Percentiles rank a stretch among this genome's conserved stretches.
phyloP scores from a whole-genome alignment of 2,888 invertebrate species.

The Ditylenchus weischeri region DNA sequence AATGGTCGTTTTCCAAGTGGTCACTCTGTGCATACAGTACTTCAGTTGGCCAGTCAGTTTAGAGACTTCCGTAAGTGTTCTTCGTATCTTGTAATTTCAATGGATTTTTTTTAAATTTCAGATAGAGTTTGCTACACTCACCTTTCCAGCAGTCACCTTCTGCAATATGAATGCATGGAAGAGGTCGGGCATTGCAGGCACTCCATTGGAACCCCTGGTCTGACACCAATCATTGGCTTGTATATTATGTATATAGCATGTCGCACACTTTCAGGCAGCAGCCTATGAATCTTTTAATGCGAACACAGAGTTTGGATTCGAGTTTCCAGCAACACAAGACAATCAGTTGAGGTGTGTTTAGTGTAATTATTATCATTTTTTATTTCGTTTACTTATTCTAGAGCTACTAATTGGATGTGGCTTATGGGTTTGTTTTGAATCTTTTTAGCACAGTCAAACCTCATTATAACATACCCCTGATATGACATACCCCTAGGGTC shows the following conservation, averaged over 20 bases:
- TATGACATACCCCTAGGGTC: too few species aligned
- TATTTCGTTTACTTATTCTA: slow-evolving; percentile 33
- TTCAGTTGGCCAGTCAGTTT: slow-evolving; percentile 7
- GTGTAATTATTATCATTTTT: slow-evolving; percentile 35
- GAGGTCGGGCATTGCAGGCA: slow-evolving; percentile 12
- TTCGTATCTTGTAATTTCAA: neutral
- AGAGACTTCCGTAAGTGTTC: neutral
- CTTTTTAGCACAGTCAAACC: too few species aligned
- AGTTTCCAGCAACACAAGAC: slow-evolving; percentile 35
- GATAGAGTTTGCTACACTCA: slow-evolving; percentile 9
- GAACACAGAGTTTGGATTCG: slow-evolving; percentile 38
- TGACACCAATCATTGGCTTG: slow-evolving; percentile 10
- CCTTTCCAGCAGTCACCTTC: slow-evolving; percentile 10
- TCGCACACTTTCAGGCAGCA: slow-evolving; percentile 31
- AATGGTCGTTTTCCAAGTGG: slow-evolving; percentile 1
- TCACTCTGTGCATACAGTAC: slow-evolving; percentile 12
- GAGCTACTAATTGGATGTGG: slow-evolving; percentile 33
- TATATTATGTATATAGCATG: neutral
- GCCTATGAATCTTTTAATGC: slow-evolving; percentile 36
- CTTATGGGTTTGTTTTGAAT: slow-evolving; percentile 26
- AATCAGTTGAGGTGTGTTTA: slow-evolving; percentile 29
- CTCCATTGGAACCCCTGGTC: slow-evolving; percentile 38
- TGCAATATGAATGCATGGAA: slow-evolving; percentile 50
- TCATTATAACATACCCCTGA: slow-evolving; percentile 6
- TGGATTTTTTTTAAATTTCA: neutral